Evolutionary conservation across 2,113 vertebrate species (phyloP).

Genomic region (Nyctibius bracteatus): DNA sequence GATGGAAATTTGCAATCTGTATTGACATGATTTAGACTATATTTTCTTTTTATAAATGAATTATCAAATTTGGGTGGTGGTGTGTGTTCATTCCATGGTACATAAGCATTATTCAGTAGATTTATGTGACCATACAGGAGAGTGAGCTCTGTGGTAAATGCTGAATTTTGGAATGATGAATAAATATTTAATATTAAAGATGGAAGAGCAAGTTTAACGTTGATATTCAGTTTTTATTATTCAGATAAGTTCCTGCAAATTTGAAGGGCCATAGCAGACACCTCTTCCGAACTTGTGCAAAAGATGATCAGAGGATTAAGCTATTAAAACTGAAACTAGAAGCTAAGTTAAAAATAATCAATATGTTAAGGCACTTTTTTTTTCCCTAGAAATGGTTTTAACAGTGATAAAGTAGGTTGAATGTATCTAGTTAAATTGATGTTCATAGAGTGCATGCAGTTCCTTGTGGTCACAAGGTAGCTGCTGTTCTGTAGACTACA

Average conservation of each 20-base stretch:
- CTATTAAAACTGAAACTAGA: not conserved
- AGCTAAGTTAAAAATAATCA: not conserved
- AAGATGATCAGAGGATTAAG: not conserved
- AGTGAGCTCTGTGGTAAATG: not conserved
- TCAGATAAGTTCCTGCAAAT: not conserved
- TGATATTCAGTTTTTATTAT: not conserved
- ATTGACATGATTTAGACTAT: not conserved
- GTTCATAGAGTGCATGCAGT: rapidly evolving
- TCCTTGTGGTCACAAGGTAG: not conserved
- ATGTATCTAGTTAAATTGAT: not conserved
- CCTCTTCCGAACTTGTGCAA: not conserved
- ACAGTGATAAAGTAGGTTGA: not conserved
- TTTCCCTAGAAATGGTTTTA: not conserved
- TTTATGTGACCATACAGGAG: not conserved
- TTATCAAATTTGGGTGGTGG: not conserved
- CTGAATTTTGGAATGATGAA: not conserved
- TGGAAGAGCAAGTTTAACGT: not conserved
- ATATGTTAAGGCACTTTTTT: not conserved
- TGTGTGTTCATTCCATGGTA: not conserved
- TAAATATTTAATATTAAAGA: not conserved
- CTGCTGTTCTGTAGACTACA: not conserved
- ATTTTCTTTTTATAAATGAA: not conserved
- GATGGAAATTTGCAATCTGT: not conserved
- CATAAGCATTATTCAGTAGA: not conserved
- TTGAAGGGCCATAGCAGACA: not conserved